Base-by-base conservation (phyloP, 2,797 vertebrate species). In the Gallinago solitaria region DNA sequence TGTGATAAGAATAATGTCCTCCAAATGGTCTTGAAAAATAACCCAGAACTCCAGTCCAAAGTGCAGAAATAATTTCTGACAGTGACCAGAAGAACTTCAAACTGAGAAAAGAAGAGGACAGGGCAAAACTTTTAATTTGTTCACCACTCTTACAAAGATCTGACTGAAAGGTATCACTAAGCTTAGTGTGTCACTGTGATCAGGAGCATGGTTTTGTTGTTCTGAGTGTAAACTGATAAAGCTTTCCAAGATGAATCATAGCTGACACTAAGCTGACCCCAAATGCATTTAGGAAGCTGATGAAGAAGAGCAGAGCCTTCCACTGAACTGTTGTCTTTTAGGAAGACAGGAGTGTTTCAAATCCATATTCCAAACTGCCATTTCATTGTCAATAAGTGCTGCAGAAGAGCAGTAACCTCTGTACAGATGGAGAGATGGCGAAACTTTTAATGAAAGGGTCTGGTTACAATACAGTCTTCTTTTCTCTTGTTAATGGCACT, bases 381-480 rank as follows among this genome's bases (percentile, higher is more conserved):
- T 70, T 93, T 93, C 83, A 54, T 80, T 83, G 86, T 79, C 68
- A 89, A 16, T 94, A 96, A 95, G 54, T 68, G 81, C 68, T 83
- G 75, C 50, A 74, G 69, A 95, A 95, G 53, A 91, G 68, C 90
- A 83, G 87, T 93, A 96, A 96, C 95, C 93, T 92, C 83, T 92
- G 87, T 53, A 83, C 10, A 0, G 30, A 68, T 4, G n/a, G 71
- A 89, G 41, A 87, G 33, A 92, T 11, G 18, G 76, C 45, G 48
- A 94, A 96, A 96, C 95, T 96, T 96, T 90, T 95, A 94, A 96
- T 96, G 93, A 96, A 96, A 89, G 25, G 3, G 32, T 83, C 81
- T 95, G 68, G 68, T 77, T 94, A 57, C 68, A 89, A 45, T 11
- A 25, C 10, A 57, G 33, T 84, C 54, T 88, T 83, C 63, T 65